Conservation (phyloP, 1,140 invertebrate species). For the Meloidogyne floridensis region DNA sequence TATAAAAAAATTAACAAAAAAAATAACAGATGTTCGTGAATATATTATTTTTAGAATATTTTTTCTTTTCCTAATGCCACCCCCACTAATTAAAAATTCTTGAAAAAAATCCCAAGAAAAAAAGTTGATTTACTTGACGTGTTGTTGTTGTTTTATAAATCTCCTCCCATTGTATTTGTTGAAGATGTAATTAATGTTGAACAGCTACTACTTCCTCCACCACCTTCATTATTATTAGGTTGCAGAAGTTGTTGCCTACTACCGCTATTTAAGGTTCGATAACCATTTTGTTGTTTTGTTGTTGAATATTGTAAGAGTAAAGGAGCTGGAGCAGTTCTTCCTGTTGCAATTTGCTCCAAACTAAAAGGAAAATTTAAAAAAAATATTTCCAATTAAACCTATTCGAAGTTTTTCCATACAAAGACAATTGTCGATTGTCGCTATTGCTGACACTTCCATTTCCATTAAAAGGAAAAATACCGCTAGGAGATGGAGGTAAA, state of each 20-base stretch:
- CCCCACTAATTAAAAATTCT: no score
- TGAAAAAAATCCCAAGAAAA: no score
- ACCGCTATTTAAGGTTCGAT: background rate
- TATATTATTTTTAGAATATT: no score
- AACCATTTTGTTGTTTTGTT: background rate
- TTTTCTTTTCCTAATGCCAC: no score
- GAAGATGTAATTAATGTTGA: background rate
- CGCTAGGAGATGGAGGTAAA: background rate
- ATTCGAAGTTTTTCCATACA: background rate
- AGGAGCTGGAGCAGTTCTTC: background rate
- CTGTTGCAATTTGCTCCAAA: background rate
- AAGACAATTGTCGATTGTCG: background rate
- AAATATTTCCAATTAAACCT: background rate
- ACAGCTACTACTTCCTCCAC: background rate
- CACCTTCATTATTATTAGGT: background rate
- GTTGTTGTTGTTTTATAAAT: background rate
- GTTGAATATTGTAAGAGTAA: background rate
- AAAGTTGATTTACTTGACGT: no score
- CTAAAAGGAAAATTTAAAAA: background rate
- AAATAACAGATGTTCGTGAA: no score
- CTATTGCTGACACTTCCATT: background rate
- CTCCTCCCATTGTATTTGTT: conserved; percentile 1
- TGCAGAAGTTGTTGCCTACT: background rate
- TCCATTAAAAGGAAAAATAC: background rate
- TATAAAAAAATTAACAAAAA: no score